These are phyloP conservation scores for Leptinotarsa lineolata DNA, from an alignment of 1,140 invertebrate genomes.

Conservation along the genomic window DNA sequence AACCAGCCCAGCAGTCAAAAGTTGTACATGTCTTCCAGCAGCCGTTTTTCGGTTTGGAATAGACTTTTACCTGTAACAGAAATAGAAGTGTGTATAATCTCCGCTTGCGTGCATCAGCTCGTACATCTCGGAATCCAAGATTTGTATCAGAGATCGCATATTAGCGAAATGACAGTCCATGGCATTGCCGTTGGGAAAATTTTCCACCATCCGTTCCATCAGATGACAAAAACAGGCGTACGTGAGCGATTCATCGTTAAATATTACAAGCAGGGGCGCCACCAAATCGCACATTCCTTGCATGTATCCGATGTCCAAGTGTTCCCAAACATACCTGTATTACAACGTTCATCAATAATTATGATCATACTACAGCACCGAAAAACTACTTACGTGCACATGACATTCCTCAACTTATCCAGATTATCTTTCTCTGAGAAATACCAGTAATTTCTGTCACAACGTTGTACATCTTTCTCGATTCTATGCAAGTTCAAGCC, in stretches of 20 bases:
- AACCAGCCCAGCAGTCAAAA: too few relatives aligned
- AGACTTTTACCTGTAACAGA: constrained; percentile 72
- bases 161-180: constrained; percentile 96
- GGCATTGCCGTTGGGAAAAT: constrained; percentile 90
- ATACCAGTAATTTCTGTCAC: constrained; percentile 92
- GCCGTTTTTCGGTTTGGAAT: not conserved
- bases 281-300: constrained; percentile 96
- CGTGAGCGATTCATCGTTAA: constrained; percentile 89
- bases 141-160: constrained; percentile 86
- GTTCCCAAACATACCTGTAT: constrained; percentile 88
- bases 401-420: constrained; percentile 92
- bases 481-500: constrained; percentile 91
- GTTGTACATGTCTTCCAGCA: too few relatives aligned
- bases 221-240: constrained; percentile 90
- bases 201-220: constrained; percentile 87
- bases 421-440: constrained; percentile 83
- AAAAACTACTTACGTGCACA: constrained; percentile 81
- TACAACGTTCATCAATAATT: not conserved
- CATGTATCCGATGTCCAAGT: constrained; percentile 87
- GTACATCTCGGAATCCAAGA: constrained; percentile 91
- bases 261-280: constrained; percentile 88
- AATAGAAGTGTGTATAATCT: constrained; percentile 96
- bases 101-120: constrained; percentile 93
- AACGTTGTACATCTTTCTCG: constrained; percentile 94
- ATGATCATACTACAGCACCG: not conserved